These are phyloP conservation scores for Cephus cinctus DNA, from an alignment of 1,140 invertebrate genomes.

Conservation along the genomic window DNA sequence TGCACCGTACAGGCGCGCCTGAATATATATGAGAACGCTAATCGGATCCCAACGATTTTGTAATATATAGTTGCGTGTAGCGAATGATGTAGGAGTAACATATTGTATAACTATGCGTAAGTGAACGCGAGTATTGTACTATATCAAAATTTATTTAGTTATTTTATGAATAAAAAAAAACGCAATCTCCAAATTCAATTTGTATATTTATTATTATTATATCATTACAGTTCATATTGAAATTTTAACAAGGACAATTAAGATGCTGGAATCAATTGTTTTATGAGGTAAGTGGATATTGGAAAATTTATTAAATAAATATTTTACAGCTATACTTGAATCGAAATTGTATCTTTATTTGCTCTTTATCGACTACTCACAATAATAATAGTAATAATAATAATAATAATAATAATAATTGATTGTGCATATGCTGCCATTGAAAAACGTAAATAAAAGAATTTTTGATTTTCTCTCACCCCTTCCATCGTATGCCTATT, in stretches of 20 bases:
- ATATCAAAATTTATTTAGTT: slow-evolving; percentile 41
- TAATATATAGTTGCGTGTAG: slow-evolving; percentile 15
- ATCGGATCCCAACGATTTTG: slow-evolving; percentile 35
- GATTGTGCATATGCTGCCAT: slow-evolving; percentile 27
- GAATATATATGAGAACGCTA: slow-evolving; percentile 7
- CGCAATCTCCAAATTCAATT: background rate
- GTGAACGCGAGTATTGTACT: slow-evolving; percentile 35
- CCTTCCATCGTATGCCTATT: no score
- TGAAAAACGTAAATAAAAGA: slow-evolving; percentile 19
- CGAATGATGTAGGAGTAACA: slow-evolving; percentile 18
- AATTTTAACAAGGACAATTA: no score
- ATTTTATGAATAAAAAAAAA: slow-evolving; percentile 41
- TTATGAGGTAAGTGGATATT: no score
- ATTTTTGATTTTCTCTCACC: slow-evolving; percentile 5
- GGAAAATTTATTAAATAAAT: no score
- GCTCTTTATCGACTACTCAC: slow-evolving; percentile 15
- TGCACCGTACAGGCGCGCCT: background rate
- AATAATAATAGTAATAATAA: no score
- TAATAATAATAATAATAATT: slow-evolving; percentile 19
- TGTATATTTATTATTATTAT: no score
- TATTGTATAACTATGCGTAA: slow-evolving; percentile 24
- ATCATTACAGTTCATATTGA: background rate
- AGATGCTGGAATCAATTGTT: no score
- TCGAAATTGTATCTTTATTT: slow-evolving; percentile 17
- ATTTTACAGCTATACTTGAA: no score